Evolutionary conservation across 2,888 invertebrate species (phyloP).

Genomic region (Phorcus lineatus): DNA sequence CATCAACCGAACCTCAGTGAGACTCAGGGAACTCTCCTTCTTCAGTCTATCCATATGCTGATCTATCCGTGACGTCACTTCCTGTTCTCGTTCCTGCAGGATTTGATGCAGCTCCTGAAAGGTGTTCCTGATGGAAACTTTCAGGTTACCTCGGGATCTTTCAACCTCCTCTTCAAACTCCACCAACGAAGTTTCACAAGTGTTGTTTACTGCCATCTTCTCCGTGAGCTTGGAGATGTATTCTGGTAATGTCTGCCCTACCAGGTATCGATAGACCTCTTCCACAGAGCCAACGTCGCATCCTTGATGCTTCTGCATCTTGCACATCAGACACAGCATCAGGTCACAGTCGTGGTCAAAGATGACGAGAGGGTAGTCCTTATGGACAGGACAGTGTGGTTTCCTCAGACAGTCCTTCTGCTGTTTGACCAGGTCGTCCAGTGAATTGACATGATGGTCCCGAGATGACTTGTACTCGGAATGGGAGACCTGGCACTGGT

Average conservation of each 20-base stretch:
- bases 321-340: background rate
- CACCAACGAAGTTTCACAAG: background rate
- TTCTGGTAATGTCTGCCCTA: background rate
- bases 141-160: background rate
- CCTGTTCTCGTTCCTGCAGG: background rate
- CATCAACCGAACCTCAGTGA: background rate
- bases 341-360: conserved; percentile 7
- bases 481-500: background rate
- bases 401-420: background rate
- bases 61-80: background rate
- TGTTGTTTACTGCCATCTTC: background rate
- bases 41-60: background rate
- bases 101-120: background rate
- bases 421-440: background rate
- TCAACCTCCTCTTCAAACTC: background rate
- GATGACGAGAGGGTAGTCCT: background rate
- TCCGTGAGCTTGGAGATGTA: background rate
- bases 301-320: background rate
- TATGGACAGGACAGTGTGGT: background rate
- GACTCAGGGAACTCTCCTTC: background rate
- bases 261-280: background rate
- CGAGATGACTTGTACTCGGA: background rate
- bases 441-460: background rate
- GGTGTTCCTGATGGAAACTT: background rate
- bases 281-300: background rate